Base-by-base conservation (phyloP, 2,113 vertebrate species). In the Apus apus region DNA sequence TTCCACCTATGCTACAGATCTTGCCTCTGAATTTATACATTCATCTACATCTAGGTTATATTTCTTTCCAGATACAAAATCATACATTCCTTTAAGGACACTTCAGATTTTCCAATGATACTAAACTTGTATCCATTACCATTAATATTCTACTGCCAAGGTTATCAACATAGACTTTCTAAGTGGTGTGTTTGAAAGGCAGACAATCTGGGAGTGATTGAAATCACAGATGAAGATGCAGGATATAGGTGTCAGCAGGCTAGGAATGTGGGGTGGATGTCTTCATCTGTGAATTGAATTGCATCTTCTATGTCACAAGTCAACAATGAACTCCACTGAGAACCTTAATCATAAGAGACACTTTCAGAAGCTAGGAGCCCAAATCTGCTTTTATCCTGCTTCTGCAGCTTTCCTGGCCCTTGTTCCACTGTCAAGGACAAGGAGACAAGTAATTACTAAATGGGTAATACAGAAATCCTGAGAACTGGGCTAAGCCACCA, bases 361-460 rank as follows among this genome's bases (percentile, higher is more conserved):
- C 17, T 85, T 90, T 12, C 32, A 88, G 62, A 68, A 85, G 40
- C 75, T 82, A 40, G 77, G 46, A 89, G 26, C 26, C 58, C 12
- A 90, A 79, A 83, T 90, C 48, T 56, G 32, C 34, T 81, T 91
- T 85, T 67, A 60, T 67, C 43, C 82, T 78, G 16, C 51, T 76
- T 85, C 79, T 92, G 38, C 45, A 85, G 82, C 34, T 90, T 92
- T 89, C 67, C 58, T 92, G 89, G 82, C 62, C 36, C 17, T 82
- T 79, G 26, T 82, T 26, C 74, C 23, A 51, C 26, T 72, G 38
- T 67, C 85, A 93, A 92, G 82, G 85, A 23, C 71, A 93, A 94
- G 62, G 53, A 88, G 45, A 75, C 27, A 72, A 82, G 66, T 75
- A 82, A 90, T 93, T 85, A 54, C 75, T 94, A 68, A 90, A 85